Evolutionary conservation across 2,888 invertebrate species (phyloP), one percentile per base, ranked within the genome.

Genomic region (Parnassius orleans): DNA sequence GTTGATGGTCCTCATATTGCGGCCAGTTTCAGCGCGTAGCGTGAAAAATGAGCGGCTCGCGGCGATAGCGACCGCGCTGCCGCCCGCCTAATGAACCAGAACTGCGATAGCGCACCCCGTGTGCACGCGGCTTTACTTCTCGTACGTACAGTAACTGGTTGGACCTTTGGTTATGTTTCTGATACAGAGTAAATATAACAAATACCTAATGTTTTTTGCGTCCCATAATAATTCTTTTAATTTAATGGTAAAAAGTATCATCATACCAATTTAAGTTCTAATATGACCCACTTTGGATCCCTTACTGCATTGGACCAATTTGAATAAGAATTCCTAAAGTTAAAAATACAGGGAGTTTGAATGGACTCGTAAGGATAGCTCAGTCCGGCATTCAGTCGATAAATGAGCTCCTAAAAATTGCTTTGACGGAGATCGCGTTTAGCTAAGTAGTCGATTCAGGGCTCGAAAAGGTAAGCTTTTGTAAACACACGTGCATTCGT

Each of bases 11-110:
- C 51, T 44, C 51, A 44, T 19, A 44, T 48, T 47, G 56, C 19
- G 53, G 52, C 42, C 51, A 24, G 52, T 14, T 48, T 61, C 61
- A 52, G 65, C 69, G 64, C 60, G 76, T 74, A 63, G 78, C 73
- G 78, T 87, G 88, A 90, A 88, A 90, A 89, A 87, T 88, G 86
- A 83, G 77, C 76, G 76, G 80, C 73, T 73, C 72, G 74, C 76
- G 72, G 78, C 80, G 86, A 86, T 86, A 86, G 81, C 72, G 70
- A 53, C 65, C 68, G 75, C 70, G 68, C 72, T 75, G 72, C 68
- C 76, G 74, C 72, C 72, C 78, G 81, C 80, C 76, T 90, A 90
- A 90, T 90, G 90, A 90, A 87, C 79, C 79, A 87, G 90, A 90
- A 90, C 71, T 78, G 70, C 77, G 90, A 90, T 90, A 90, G 84